Evolutionary conservation across 2,888 invertebrate genomes (phyloP).

Genomic region (Masnerella sp.): DNA sequence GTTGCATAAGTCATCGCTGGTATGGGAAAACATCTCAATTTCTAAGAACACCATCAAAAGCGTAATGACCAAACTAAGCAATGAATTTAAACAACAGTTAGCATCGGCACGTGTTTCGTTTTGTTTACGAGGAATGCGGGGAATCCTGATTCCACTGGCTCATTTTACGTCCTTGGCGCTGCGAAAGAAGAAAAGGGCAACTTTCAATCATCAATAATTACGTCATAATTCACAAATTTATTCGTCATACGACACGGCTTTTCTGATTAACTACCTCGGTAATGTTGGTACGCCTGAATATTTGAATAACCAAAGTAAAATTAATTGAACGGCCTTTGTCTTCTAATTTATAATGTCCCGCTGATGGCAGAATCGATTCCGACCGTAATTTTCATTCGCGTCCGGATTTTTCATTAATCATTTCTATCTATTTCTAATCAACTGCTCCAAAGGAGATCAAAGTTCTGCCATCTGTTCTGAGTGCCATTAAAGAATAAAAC

Average conservation of each 20-base stretch:
- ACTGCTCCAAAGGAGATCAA: constrained; percentile 33
- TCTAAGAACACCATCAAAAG: constrained; percentile 25
- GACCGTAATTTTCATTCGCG: neutral
- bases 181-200: constrained; percentile 27
- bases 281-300: constrained; percentile 4
- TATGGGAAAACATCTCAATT: constrained; percentile 28
- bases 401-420: constrained; percentile 51
- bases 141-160: constrained; percentile 40
- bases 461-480: constrained; percentile 44
- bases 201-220: constrained; percentile 20
- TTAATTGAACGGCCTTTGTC: constrained; percentile 24
- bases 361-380: constrained; percentile 7
- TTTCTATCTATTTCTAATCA: constrained; percentile 35
- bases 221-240: constrained; percentile 21
- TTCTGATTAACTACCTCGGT: constrained; percentile 14
- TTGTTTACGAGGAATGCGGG: constrained; percentile 49
- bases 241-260: constrained; percentile 2
- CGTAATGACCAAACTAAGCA: constrained; percentile 41
- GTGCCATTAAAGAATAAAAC: constrained; percentile 38
- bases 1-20: constrained; percentile 18
- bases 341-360: neutral
- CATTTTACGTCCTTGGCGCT: constrained; percentile 36
- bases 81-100: constrained; percentile 54
- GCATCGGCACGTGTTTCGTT: constrained; percentile 36
- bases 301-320: constrained; percentile 14